Base-by-base conservation (phyloP, 2,888 invertebrate genomes). In the Priocnemis perturbator region DNA sequence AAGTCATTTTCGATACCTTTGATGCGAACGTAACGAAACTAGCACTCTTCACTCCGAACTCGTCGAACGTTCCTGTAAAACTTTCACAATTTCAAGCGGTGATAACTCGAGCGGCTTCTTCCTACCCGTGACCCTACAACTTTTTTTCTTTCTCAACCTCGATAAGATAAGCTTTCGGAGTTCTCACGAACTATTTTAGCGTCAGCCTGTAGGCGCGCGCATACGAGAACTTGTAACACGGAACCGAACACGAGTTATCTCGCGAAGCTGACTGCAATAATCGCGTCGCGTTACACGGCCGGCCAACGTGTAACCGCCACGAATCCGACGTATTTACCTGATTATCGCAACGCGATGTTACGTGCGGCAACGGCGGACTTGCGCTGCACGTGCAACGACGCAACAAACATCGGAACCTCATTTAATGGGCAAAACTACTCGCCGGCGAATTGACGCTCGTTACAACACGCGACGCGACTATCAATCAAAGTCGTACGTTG, bases 311-410 rank as follows among this genome's bases (percentile, higher is more conserved):
- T 60, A 60, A 60, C 21, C 4, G 17, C 60, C 48, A 26, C 14
- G 60, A 60, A 48, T 60, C 26, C 26, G 47, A 37, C 53, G 56
- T 30, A 61, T 56, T 37, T 60, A 60, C n/a, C 26, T 21, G 69
- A 70, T 72, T 69, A 69, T 59, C 48, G 20, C 52, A 58, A 64
- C 64, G 69, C 61, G 48, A 64, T 52, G 69, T 65, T 72, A 59
- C 19, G 53, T 55, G 57, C 53, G n/a, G 44, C 47, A 15, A 11
- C 11, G 11, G 37, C 37, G 11, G 11, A 37, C 4, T 7, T 9
- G 37, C 11, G 14, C 11, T 37, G 4, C 37, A 37, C 37, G 37
- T 11, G 37, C 7, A 37, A 7, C 1, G 37, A 47, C 21, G 23
- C 59, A 48, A 60, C 62, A 52, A 60, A 47, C 53, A 69, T 55